Evolutionary conservation across 2,797 vertebrate genomes (phyloP), one percentile per base, ranked within the genome.

Genomic region (Poeciliopsis gracilis): DNA sequence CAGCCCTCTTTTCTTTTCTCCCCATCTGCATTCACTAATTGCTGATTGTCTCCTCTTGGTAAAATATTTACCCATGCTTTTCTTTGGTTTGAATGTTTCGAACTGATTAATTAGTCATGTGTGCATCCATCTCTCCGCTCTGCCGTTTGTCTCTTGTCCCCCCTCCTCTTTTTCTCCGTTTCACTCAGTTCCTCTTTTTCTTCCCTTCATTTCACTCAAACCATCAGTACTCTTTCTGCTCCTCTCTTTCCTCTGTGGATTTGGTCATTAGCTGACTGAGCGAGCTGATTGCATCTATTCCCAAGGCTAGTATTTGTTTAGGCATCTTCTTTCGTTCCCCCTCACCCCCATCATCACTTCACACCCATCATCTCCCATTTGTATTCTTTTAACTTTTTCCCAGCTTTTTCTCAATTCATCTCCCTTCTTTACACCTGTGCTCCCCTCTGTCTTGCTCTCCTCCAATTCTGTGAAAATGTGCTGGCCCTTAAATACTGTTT

Each of bases 271-370:
- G 88, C 83, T 91, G 90, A 92, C 90, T 93, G 93, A 91, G 88
- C 91, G 92, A 90, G 89, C 89, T 94, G 92, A 93, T 92, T 93
- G 92, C 89, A 87, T 91, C 87, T 93, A 91, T 92, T 94, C 93
- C 92, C 93, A 85, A 88, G 86, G 81, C 89, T 85, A 81, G 87
- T 73, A 87, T 94, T 94, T 92, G 90, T 93, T 91, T 92, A 86
- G 91, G 86, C 86, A 80, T 91, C 83, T 84, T 80, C 82, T 82
- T 75, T 81, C 76, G 53, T 77, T 82, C 77, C 49, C 77, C 76
- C 81, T 77, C 72, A 63, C 57, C 66, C 70, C 70, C 61, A 36
- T 76, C 49, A 41, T 82, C 8, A 0, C 77, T 83, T 45, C 51
- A 71, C 86, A 77, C 61, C 66, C 82, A 51, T 49, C 73, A 46